Percentiles rank a stretch among this genome's conserved stretches.
Conservation (phyloP, 2,888 invertebrate species). For the Dastarcus helophoroides region DNA sequence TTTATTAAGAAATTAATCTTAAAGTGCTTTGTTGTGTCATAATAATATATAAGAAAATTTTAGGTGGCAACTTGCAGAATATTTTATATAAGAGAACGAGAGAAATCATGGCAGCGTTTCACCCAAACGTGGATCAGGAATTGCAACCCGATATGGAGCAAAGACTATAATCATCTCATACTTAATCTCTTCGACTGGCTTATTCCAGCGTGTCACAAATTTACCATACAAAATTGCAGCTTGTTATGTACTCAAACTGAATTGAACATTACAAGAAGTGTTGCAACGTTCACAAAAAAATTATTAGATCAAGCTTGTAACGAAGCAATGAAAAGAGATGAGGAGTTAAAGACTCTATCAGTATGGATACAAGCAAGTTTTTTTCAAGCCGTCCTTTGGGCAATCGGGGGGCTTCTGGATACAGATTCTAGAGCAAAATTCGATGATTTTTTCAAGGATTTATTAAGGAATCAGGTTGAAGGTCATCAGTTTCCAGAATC, state of each 20-base stretch:
- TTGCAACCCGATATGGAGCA: constrained; percentile 20
- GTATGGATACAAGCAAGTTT: constrained; percentile 43
- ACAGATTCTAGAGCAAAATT: constrained; percentile 32
- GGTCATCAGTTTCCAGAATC: constrained; percentile 38
- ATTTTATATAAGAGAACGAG: constrained; percentile 46
- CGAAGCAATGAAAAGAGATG: constrained; percentile 23
- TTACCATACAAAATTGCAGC: constrained; percentile 38
- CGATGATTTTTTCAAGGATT: constrained; percentile 31
- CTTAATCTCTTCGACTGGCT: constrained; percentile 43
- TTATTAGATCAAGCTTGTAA: constrained; percentile 28
- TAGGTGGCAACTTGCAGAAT: constrained; percentile 50
- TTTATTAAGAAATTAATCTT: neutral
- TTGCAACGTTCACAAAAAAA: constrained; percentile 30
- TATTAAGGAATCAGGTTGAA: constrained; percentile 33
- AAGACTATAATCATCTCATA: constrained; percentile 22
- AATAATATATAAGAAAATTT: constrained; percentile 11
- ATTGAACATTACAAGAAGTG: constrained; percentile 31
- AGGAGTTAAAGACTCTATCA: constrained; percentile 37
- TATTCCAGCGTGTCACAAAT: constrained; percentile 43
- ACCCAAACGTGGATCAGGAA: constrained; percentile 39
- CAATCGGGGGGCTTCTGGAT: constrained; percentile 61
- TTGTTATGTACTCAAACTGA: constrained; percentile 30
- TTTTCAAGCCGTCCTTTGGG: constrained; percentile 57
- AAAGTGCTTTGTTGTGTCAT: neutral
- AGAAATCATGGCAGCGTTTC: constrained; percentile 45